These are phyloP conservation scores for Chaenodraco wilsoni DNA, from an alignment of 2,797 vertebrate species.

Conservation along the genomic window DNA sequence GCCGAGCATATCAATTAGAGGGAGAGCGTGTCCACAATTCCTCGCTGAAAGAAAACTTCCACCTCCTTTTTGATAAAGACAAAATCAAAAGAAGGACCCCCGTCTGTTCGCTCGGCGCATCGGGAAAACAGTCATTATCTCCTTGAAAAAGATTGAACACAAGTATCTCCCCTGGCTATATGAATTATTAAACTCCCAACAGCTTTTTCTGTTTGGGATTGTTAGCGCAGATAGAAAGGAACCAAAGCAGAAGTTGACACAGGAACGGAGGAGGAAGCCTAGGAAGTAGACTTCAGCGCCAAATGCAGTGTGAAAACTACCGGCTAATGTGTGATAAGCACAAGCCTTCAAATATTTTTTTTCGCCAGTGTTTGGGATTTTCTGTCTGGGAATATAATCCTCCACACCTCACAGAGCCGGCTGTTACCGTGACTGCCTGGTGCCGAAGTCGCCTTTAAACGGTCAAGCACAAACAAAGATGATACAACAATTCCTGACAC, in stretches of 20 bases:
- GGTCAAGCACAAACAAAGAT: slow-evolving; percentile 20
- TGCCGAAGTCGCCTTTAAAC: not conserved
- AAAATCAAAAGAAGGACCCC: slow-evolving; percentile 30
- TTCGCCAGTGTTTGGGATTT: slow-evolving; percentile 40
- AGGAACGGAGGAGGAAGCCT: slow-evolving; percentile 9
- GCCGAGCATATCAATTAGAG: slow-evolving; percentile 63
- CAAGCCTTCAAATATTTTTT: slow-evolving; percentile 43
- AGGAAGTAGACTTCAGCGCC: slow-evolving; percentile 7
- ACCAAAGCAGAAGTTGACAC: not conserved
- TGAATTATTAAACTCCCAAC: slow-evolving; percentile 19
- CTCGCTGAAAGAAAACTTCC: slow-evolving; percentile 45
- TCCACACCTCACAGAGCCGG: slow-evolving; percentile 29
- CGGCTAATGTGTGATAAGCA: slow-evolving; percentile 47
- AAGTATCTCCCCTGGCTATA: not conserved
- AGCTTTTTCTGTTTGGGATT: slow-evolving; percentile 23
- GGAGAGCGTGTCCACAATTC: slow-evolving; percentile 48
- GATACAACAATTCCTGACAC: slow-evolving; percentile 12
- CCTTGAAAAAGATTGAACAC: slow-evolving; percentile 30
- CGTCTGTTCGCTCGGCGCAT: slow-evolving; percentile 22
- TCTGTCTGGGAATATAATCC: slow-evolving; percentile 35
- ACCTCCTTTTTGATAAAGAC: slow-evolving; percentile 54
- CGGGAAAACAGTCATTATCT: slow-evolving; percentile 43
- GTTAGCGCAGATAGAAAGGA: slow-evolving; percentile 11
- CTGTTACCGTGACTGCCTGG: not conserved
- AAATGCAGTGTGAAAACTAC: slow-evolving; percentile 45